phyloP scores from a whole-genome alignment of 2,113 vertebrate genomes.

The Carassius auratus region DNA sequence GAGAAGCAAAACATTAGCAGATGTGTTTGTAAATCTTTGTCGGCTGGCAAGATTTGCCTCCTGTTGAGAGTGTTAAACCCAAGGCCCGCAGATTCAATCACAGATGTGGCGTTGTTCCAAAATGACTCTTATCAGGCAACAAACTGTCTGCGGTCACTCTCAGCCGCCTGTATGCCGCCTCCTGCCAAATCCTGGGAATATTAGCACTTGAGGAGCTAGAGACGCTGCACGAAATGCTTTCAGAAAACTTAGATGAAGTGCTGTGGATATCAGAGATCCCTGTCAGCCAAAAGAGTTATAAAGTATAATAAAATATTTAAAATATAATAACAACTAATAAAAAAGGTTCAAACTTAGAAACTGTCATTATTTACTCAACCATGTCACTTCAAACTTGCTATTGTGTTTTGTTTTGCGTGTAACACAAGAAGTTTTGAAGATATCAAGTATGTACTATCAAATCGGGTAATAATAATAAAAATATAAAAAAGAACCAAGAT shows the following conservation, averaged over 20 bases:
- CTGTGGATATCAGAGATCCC: background rate
- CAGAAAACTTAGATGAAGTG: background rate
- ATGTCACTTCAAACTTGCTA: background rate
- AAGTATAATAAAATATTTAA: background rate
- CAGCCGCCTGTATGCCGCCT: background rate
- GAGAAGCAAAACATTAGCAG: constrained; percentile 28
- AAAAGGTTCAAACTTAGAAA: background rate
- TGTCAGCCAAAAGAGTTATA: background rate
- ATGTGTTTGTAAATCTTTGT: constrained; percentile 22
- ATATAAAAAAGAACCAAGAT: no score
- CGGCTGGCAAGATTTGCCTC: constrained; percentile 25
- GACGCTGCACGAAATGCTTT: constrained; percentile 40
- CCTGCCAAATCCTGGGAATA: constrained; percentile 13
- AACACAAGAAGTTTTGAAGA: background rate
- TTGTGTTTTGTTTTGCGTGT: background rate
- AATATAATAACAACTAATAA: background rate
- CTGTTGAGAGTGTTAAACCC: constrained; percentile 41
- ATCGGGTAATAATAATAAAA: background rate
- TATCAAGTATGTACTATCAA: background rate
- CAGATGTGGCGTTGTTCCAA: constrained; percentile 34
- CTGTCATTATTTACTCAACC: background rate
- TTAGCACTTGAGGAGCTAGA: constrained; percentile 55
- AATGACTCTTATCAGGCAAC: constrained; percentile 38
- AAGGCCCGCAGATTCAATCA: constrained; percentile 37
- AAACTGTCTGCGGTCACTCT: constrained; percentile 38